Evolutionary conservation across 2,113 vertebrate species (phyloP), one percentile per base, ranked within the genome.

Genomic region (Tympanuchus pallidicinctus): DNA sequence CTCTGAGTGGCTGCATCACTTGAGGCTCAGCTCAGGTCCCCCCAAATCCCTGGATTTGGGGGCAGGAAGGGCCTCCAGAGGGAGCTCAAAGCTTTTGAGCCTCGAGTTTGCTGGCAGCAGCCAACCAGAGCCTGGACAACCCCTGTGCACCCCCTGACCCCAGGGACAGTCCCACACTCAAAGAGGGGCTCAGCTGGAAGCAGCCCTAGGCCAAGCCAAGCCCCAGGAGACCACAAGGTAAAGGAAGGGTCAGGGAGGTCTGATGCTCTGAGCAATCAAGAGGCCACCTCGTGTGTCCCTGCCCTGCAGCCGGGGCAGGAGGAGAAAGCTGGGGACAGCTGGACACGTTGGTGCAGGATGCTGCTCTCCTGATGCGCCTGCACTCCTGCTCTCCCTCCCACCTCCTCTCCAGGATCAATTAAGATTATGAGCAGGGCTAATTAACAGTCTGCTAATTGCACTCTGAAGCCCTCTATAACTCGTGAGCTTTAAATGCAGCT

Each of bases 341-440:
- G 22, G 25, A 28, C 0, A 1, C 1, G 0, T 4, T 10, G 1
- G 20, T 69, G 30, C 1, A 0, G 17, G 57, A 43, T 1, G 0
- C 15, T 0, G 1, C 43, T 67, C 52, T 10, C 36, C 32, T 1
- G 0, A 7, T 28, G 28, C 64, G 43, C 36, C 10, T 0, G 0
- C 8, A 2, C 32, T 81, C 32, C 24, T 81, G 3, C 15, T 52
- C 43, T 24, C 17, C 57, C 80, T 43, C 56, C 67, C 21, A 4
- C 7, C n/a, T 54, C 50, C 70, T 77, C 25, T 6, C 45, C 86
- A 59, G 77, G 90, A 94, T 84, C 88, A 87, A 90, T 92, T 86
- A 69, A 72, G 57, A 78, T 92, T 76, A 75, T 3, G 11, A 78
- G 73, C 76, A 21, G 21, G 79, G 63, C 69, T 94, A 90, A 95